These are phyloP conservation scores for Temnothorax ravouxi DNA, from an alignment of 2,888 invertebrate genomes.

Conservation along the genomic window DNA sequence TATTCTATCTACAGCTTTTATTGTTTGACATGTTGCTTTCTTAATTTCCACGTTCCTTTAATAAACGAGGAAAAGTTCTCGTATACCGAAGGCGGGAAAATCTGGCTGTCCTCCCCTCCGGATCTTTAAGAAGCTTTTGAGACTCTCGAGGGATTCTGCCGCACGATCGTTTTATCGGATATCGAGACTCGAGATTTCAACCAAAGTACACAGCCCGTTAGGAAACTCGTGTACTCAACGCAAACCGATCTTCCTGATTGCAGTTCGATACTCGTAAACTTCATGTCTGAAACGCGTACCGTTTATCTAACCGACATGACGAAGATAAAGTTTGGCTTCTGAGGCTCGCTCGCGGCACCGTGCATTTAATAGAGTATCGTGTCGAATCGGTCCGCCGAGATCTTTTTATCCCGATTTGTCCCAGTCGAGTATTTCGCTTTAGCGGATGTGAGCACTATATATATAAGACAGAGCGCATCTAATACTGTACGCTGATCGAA, in stretches of 20 bases:
- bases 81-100: constrained; percentile 35
- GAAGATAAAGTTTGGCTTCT: constrained; percentile 56
- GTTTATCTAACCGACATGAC: constrained; percentile 50
- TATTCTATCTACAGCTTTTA: not conserved
- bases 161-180: constrained; percentile 66
- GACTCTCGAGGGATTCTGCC: constrained; percentile 56
- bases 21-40: not conserved
- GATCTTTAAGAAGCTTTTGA: constrained; percentile 64
- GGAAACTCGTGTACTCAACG: constrained; percentile 61
- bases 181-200: constrained; percentile 63
- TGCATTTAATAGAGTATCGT: constrained; percentile 56
- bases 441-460: constrained; percentile 26
- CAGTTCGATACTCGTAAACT: constrained; percentile 55
- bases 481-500: constrained; percentile 61
- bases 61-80: not conserved
- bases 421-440: constrained; percentile 37
- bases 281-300: constrained; percentile 36
- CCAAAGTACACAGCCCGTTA: constrained; percentile 61
- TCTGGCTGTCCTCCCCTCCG: constrained; percentile 31
- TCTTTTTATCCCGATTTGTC: constrained; percentile 50
- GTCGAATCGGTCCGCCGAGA: constrained; percentile 37
- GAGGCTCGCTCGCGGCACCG: constrained; percentile 35
- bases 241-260: constrained; percentile 59
- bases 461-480: constrained; percentile 34
- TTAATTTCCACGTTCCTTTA: constrained; percentile 10